Evolutionary conservation across 2,888 invertebrate genomes (phyloP).

Genomic region (Metallyticus violacea): DNA sequence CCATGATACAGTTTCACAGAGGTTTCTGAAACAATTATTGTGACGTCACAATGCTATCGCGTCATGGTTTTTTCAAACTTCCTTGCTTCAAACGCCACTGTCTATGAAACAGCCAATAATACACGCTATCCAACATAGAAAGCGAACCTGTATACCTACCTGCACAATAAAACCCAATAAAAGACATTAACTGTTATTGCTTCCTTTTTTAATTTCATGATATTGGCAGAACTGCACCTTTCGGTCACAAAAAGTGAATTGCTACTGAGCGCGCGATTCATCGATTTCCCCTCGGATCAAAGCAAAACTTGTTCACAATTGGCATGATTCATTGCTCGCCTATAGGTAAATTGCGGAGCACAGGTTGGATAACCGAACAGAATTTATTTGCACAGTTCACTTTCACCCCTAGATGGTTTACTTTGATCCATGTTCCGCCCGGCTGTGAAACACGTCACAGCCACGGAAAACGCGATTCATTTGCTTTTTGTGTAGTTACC

Average conservation of each 20-base stretch:
- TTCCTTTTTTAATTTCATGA: not conserved
- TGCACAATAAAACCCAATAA: not conserved
- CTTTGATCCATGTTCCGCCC: not conserved
- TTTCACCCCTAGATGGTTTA: not conserved
- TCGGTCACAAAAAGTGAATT: not conserved
- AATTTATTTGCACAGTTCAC: not conserved
- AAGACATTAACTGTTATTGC: not conserved
- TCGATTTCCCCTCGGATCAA: not conserved
- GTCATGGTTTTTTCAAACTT: too few relatives aligned
- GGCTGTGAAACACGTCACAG: not conserved
- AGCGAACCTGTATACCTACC: too few relatives aligned
- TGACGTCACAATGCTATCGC: too few relatives aligned
- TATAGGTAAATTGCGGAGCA: not conserved
- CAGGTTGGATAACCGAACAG: not conserved
- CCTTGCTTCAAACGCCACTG: too few relatives aligned
- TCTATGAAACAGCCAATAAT: too few relatives aligned
- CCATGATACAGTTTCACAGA: too few relatives aligned
- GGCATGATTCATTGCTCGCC: not conserved
- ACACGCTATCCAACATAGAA: too few relatives aligned
- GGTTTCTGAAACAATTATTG: too few relatives aligned
- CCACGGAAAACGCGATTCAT: not conserved
- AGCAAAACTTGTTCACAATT: not conserved
- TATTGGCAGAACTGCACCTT: not conserved
- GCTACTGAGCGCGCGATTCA: not conserved
- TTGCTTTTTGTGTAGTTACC: not conserved